Conservation (phyloP, 2,113 vertebrate species). For the Pelecanus crispus region DNA sequence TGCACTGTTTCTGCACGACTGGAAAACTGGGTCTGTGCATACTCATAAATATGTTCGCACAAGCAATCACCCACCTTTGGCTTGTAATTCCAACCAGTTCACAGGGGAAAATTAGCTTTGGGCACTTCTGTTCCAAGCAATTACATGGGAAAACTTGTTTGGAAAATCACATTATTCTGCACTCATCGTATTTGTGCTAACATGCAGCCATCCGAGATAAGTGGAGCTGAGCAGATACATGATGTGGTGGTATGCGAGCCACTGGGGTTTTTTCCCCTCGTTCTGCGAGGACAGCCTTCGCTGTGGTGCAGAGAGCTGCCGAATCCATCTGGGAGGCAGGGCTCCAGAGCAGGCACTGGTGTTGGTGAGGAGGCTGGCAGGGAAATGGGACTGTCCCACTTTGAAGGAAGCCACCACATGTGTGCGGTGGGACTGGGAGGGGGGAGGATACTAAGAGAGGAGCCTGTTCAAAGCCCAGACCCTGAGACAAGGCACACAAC, state of each 20-base stretch:
- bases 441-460: not conserved
- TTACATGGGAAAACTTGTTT: not conserved
- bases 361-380: not conserved
- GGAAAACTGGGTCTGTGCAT: not conserved
- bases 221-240: rapidly evolving
- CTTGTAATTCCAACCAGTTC: not conserved
- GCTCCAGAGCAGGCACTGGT: not conserved
- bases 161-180: not conserved
- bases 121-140: not conserved
- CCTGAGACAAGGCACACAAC: not conserved
- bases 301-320: not conserved
- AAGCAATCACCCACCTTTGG: not conserved
- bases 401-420: not conserved
- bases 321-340: not conserved
- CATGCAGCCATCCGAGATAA: rapidly evolving
- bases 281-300: not conserved
- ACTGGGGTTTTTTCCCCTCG: not conserved
- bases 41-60: not conserved
- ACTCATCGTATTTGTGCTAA: not conserved
- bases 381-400: rapidly evolving
- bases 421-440: not conserved
- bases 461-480: not conserved
- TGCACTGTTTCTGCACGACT: not conserved
- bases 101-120: not conserved
- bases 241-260: not conserved